Conservation (phyloP, 2,888 invertebrate genomes). For the Drosophila quasianomalipes region DNA sequence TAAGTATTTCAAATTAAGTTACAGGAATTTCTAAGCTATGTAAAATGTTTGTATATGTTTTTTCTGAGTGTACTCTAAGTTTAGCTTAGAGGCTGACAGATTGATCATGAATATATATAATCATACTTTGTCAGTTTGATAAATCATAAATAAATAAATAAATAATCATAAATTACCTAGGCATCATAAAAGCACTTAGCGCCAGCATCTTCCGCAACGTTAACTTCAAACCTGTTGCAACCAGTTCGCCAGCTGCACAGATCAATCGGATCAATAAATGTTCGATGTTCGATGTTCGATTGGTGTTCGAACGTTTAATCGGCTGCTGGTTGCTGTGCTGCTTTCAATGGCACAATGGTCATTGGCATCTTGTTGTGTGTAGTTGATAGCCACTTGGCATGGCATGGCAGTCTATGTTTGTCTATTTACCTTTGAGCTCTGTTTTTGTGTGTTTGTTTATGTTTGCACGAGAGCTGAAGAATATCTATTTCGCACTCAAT, state of each 20-base stretch:
- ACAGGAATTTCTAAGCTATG: background rate
- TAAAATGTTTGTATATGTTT: background rate
- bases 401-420: constrained; percentile 4
- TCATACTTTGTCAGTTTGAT: background rate
- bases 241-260: constrained; percentile 8
- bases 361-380: constrained; percentile 18
- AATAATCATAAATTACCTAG: background rate
- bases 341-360: constrained; percentile 48
- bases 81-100: background rate
- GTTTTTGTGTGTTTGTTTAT: constrained; percentile 31
- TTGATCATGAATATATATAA: background rate
- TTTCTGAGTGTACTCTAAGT: background rate
- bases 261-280: constrained; percentile 8
- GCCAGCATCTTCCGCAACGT: constrained; percentile 40
- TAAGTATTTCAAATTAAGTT: background rate
- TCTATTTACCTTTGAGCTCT: constrained; percentile 39
- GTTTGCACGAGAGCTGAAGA: constrained; percentile 53
- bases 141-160: background rate
- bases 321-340: constrained; percentile 13
- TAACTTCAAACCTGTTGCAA: constrained; percentile 63
- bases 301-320: constrained; percentile 39
- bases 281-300: constrained; percentile 38
- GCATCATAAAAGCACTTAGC: constrained; percentile 35
- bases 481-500: constrained; percentile 65
- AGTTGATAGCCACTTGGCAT: constrained; percentile 13